Base-by-base conservation (phyloP, 2,888 invertebrate genomes). In the Rhyacophila evoluta region DNA sequence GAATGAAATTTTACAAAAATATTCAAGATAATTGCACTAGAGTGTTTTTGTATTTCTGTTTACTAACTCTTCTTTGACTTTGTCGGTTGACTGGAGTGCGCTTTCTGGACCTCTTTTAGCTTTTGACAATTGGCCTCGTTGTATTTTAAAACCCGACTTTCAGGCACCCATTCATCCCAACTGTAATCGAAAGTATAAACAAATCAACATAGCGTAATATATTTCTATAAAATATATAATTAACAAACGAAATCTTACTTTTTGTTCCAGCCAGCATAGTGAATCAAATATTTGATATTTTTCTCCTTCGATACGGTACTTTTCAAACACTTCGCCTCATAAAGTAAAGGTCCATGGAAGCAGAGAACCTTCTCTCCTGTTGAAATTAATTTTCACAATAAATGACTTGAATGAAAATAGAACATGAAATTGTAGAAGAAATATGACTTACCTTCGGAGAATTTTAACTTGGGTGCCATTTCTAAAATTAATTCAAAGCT, bases 201-300 rank as follows among this genome's bases (percentile, higher is more conserved):
- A n/a, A n/a, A n/a, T n/a, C n/a, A n/a, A n/a, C n/a, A n/a, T n/a
- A n/a, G n/a, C n/a, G n/a, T n/a, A n/a, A n/a, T n/a, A n/a, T n/a
- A n/a, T n/a, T n/a, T n/a, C n/a, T n/a, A n/a, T n/a, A n/a, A n/a
- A n/a, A n/a, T n/a, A n/a, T n/a, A n/a, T n/a, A n/a, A n/a, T n/a
- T n/a, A n/a, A n/a, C n/a, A n/a, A n/a, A n/a, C n/a, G n/a, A n/a
- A 38, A 33, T 73, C 71, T 89, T 91, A 98, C 97, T 97, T 98
- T 90, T 98, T 98, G 86, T 97, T 98, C 98, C 98, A 98, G 1
- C 98, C 98, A 83, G 97, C 97, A 87, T 98, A 98, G 87, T 98
- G 98, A 83, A 98, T 97, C 80, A 96, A 94, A 88, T 98, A 98
- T 85, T 95, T 94, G 6, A 96, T 91, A 87, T 94, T 94, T 87